These are phyloP conservation scores for Heteronetta atricapilla DNA, from an alignment of 2,113 vertebrate species.

Conservation along the genomic window DNA sequence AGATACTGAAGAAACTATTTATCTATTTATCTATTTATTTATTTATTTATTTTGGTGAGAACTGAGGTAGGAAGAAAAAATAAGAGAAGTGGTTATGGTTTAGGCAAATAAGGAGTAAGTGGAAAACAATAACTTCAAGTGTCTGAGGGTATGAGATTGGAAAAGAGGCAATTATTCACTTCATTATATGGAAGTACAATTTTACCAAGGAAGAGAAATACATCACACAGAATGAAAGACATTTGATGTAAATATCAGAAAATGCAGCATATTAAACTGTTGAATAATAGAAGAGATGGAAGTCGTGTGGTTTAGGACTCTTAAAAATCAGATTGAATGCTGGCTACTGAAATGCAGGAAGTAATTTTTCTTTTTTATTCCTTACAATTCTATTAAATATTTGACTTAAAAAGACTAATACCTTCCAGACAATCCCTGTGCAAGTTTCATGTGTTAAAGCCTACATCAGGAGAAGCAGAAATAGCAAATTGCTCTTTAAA, in stretches of 20 bases:
- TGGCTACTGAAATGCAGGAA: background rate
- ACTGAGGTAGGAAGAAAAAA: background rate
- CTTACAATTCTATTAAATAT: background rate
- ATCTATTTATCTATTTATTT: too few species aligned
- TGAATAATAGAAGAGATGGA: slow-evolving; percentile 24
- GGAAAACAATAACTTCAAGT: background rate
- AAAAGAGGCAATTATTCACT: background rate
- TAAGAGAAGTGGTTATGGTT: background rate
- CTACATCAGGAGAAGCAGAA: background rate
- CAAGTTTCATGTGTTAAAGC: background rate
- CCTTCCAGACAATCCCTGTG: background rate
- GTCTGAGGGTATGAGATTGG: background rate
- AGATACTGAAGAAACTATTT: background rate
- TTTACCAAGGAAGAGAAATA: background rate
- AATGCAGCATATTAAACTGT: background rate
- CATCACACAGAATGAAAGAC: background rate
- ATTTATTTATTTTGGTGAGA: background rate
- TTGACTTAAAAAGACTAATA: background rate
- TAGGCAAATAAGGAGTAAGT: background rate
- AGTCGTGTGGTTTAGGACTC: background rate
- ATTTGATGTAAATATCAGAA: slow-evolving; percentile 28
- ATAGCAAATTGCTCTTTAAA: slow-evolving; percentile 29
- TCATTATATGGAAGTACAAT: background rate
- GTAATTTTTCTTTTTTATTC: background rate
- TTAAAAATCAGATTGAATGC: background rate